Evolutionary conservation across 1,140 invertebrate species (phyloP).

Genomic region (Psilanteris sp.): DNA sequence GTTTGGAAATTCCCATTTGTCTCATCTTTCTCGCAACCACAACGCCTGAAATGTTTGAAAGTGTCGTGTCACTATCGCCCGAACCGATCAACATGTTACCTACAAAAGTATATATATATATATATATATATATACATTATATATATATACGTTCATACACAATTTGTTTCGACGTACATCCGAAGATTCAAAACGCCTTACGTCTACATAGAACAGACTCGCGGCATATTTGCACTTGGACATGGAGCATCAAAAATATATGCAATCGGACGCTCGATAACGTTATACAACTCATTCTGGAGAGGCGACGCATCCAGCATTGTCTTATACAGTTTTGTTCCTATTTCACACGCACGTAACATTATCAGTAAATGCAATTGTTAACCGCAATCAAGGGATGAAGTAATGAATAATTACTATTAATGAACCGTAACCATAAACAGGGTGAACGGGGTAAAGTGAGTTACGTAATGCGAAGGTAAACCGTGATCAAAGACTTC

Average conservation of each 20-base stretch:
- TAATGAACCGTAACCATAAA: conserved; percentile 45
- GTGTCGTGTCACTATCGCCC: conserved; percentile 31
- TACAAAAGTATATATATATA: no score
- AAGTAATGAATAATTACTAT: conserved; percentile 50
- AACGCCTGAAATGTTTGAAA: conserved; percentile 6
- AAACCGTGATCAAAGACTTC: conserved; percentile 53
- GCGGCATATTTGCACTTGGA: conserved; percentile 57
- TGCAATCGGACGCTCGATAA: conserved; percentile 64
- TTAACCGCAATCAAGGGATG: conserved; percentile 49
- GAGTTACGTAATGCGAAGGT: conserved; percentile 57
- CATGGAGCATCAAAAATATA: conserved; percentile 64
- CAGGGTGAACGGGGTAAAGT: conserved; percentile 28
- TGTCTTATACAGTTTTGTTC: conserved; percentile 10
- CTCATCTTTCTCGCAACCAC: no score
- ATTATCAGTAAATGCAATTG: conserved; percentile 55
- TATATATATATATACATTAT: conserved; percentile 52
- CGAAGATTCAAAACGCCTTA: conserved; percentile 60
- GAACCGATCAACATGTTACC: conserved; percentile 26
- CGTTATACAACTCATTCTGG: conserved; percentile 62
- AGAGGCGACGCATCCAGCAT: conserved; percentile 48
- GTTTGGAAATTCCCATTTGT: no score
- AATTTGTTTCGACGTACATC: conserved; percentile 50
- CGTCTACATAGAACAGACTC: conserved; percentile 52
- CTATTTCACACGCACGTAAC: conserved; percentile 41
- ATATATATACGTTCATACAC: no score